Percentiles rank a stretch among this genome's conserved stretches.
Conservation (phyloP, 30 jellyfish, hydroid and myxozoan genomes). For the Aurelia aurita region DNA sequence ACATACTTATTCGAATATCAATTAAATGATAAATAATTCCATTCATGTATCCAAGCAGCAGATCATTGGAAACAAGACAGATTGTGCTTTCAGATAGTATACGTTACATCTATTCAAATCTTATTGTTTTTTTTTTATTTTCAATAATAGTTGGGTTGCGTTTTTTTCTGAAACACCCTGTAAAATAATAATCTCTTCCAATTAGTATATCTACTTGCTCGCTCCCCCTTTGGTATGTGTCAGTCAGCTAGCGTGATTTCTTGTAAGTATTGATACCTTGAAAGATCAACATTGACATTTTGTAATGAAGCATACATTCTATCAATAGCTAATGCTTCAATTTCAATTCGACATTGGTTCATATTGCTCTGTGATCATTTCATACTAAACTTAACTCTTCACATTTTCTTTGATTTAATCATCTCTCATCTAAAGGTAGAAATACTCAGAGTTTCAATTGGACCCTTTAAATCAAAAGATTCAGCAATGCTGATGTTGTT, state of each 20-base stretch:
- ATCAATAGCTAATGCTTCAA: background rate
- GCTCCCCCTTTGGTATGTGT: background rate
- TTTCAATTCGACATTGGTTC: background rate
- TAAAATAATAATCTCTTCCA: background rate
- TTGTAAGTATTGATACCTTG: too few relatives aligned
- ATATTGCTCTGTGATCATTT: background rate
- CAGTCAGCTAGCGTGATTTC: background rate
- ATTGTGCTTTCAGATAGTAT: too few relatives aligned
- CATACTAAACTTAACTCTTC: background rate
- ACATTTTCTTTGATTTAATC: too few relatives aligned
- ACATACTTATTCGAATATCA: too few relatives aligned
- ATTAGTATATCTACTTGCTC: background rate
- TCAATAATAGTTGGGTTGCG: too few relatives aligned
- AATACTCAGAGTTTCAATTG: background rate
- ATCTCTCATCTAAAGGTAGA: background rate
- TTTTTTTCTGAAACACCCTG: too few relatives aligned
- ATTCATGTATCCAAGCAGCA: too few relatives aligned
- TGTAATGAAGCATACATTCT: background rate
- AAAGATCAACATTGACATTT: background rate
- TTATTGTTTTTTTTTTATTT: too few relatives aligned
- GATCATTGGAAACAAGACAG: too few relatives aligned
- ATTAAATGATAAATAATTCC: too few relatives aligned
- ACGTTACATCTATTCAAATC: too few relatives aligned
- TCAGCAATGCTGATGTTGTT: background rate
- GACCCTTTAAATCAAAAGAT: background rate